Conservation (phyloP, 2,888 invertebrate genomes). For the Sialis fuliginosa region DNA sequence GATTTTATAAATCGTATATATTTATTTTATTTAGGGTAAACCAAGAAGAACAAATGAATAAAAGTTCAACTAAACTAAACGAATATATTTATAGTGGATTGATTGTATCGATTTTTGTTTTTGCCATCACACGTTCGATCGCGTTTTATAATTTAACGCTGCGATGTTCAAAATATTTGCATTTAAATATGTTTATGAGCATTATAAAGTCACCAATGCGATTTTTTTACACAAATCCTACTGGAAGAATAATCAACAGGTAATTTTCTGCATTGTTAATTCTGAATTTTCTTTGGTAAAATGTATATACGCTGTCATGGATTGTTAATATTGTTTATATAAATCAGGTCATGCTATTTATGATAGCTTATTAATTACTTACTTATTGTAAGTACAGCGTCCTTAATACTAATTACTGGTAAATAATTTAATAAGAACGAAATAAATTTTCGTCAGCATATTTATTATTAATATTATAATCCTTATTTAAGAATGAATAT, state of each 20-base stretch:
- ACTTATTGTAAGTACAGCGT: no score
- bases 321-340: no score
- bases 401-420: no score
- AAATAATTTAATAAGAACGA: no score
- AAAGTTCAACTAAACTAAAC: no score
- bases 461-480: no score
- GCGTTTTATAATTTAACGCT: slow-evolving; percentile 58
- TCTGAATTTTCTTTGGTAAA: no score
- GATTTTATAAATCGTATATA: not conserved
- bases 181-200: slow-evolving; percentile 60
- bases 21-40: slow-evolving; percentile 1
- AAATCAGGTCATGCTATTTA: no score
- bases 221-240: slow-evolving; percentile 73
- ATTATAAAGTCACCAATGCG: slow-evolving; percentile 58
- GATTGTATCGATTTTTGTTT: slow-evolving; percentile 38
- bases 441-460: no score
- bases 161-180: slow-evolving; percentile 53
- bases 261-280: not conserved
- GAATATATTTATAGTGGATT: slow-evolving; percentile 38
- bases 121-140: slow-evolving; percentile 44
- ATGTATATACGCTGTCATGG: no score
- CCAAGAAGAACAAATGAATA: not conserved
- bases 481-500: no score
- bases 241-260: slow-evolving; percentile 28
- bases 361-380: no score